Percentiles rank a stretch among this genome's conserved stretches.
phyloP scores from a whole-genome alignment of 2,113 vertebrate species.

The Microtus oregoni region DNA sequence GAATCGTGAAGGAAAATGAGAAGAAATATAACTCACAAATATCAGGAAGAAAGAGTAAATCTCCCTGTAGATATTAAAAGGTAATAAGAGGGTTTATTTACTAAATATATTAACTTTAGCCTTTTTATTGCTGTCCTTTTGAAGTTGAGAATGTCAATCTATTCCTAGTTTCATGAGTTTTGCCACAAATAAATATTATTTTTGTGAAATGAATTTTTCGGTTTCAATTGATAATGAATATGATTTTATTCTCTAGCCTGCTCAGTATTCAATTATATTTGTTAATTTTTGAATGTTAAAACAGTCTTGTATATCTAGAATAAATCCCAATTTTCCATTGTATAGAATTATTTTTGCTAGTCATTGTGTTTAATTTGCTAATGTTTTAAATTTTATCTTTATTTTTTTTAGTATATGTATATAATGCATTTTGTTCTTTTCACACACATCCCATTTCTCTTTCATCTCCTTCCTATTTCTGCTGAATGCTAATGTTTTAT shows the following conservation, averaged over 20 bases:
- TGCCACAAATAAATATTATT: neutral
- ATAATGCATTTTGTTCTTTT: neutral
- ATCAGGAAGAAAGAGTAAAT: neutral
- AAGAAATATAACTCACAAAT: neutral
- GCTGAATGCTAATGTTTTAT: neutral
- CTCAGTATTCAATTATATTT: neutral
- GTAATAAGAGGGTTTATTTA: neutral
- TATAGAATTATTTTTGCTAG: neutral
- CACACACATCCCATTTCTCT: neutral
- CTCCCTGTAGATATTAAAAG: neutral
- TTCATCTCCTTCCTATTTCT: neutral
- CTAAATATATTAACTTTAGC: neutral
- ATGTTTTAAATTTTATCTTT: neutral
- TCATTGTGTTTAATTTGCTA: neutral
- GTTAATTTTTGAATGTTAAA: neutral
- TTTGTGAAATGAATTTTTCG: neutral
- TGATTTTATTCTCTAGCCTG: neutral
- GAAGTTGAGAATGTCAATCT: neutral
- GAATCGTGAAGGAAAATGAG: neutral
- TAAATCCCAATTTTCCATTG: neutral
- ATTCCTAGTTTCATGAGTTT: neutral
- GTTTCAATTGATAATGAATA: neutral
- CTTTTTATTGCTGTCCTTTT: neutral
- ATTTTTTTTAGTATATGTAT: neutral
- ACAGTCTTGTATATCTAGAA: neutral